phyloP scores from a whole-genome alignment of 2,113 vertebrate species.

The Galeopterus variegatus region DNA sequence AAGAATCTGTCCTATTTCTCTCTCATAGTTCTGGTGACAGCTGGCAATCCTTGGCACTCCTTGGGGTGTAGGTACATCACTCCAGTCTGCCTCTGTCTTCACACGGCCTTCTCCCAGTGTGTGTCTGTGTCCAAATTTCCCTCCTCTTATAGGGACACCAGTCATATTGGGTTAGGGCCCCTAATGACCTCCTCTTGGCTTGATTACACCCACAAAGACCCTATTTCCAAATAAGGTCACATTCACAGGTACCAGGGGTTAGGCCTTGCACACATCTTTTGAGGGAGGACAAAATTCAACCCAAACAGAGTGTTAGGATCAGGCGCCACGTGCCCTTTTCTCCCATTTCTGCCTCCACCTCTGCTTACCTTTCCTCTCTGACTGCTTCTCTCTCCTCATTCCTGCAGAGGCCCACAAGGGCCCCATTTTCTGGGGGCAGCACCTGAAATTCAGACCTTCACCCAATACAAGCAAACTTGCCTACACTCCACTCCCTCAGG shows the following conservation, averaged over 20 bases:
- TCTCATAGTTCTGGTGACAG: neutral
- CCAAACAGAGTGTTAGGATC: neutral
- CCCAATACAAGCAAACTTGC: neutral
- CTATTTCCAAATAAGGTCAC: neutral
- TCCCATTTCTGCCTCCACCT: neutral
- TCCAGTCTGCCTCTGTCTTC: neutral
- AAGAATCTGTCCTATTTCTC: neutral
- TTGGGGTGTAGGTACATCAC: neutral
- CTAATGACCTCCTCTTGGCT: neutral
- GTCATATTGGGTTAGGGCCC: neutral
- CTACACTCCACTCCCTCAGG: neutral
- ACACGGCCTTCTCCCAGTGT: neutral
- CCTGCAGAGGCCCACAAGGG: neutral
- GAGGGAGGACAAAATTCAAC: neutral
- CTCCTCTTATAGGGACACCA: neutral
- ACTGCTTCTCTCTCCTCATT: neutral
- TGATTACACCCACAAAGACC: neutral
- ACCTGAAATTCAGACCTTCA: conserved; percentile 38
- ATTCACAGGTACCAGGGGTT: neutral
- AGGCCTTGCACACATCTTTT: neutral
- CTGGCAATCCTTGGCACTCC: neutral
- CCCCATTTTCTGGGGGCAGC: neutral
- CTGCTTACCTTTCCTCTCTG: neutral
- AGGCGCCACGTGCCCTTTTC: neutral
- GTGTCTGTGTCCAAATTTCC: neutral